Conservation (phyloP, 2,113 vertebrate genomes). For the Sapayoa aenigma region DNA sequence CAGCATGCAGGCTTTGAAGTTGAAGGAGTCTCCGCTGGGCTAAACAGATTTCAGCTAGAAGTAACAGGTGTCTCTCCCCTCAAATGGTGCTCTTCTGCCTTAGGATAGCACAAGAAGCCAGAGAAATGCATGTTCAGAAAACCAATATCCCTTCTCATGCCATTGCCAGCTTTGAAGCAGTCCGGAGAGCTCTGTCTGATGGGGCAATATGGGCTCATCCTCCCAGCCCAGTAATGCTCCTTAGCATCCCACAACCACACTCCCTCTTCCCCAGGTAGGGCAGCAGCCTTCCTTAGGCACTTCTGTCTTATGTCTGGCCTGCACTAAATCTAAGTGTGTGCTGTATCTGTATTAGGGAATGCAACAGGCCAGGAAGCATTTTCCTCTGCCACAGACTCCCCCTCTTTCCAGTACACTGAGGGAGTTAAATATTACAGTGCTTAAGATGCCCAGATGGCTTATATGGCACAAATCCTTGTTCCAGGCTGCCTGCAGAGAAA, state of each 20-base stretch:
- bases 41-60: neutral
- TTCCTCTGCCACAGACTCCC: neutral
- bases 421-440: neutral
- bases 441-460: neutral
- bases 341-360: neutral
- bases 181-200: neutral
- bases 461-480: neutral
- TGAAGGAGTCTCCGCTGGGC: neutral
- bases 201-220: neutral
- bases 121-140: neutral
- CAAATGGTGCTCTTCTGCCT: neutral
- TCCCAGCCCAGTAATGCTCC: neutral
- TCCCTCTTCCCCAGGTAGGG: neutral
- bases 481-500: neutral
- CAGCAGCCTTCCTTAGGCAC: neutral
- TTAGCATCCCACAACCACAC: fast-evolving
- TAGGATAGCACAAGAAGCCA: neutral
- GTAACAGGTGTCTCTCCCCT: neutral
- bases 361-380: neutral
- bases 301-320: neutral
- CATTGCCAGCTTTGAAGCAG: fast-evolving
- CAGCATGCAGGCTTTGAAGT: neutral
- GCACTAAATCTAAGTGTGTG: neutral
- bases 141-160: fast-evolving
- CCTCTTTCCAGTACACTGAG: fast-evolving